These are phyloP conservation scores for Ophion ventricosus DNA, from an alignment of 2,888 invertebrate species.

Conservation along the genomic window DNA sequence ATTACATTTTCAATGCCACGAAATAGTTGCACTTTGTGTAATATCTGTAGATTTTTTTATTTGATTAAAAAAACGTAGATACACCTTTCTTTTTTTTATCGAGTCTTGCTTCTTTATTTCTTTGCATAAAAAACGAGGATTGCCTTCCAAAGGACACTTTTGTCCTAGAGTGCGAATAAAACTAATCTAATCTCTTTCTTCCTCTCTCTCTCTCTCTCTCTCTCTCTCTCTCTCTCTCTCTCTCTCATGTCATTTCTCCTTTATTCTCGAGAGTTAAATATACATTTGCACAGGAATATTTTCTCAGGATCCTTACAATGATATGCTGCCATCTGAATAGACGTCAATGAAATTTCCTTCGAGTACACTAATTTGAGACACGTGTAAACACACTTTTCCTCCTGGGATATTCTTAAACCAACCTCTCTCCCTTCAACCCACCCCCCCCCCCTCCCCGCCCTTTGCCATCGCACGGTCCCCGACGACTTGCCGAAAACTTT, in stretches of 20 bases:
- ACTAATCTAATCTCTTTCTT: no score
- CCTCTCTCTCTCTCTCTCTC: background rate
- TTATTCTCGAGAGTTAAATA: background rate
- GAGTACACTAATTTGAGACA: slow-evolving; percentile 26
- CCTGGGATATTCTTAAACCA: background rate
- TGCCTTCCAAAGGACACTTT: no score
- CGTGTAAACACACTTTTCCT: slow-evolving; percentile 8
- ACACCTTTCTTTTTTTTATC: no score
- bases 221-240: background rate
- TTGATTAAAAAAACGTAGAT: no score
- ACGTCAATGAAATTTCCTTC: slow-evolving; percentile 9
- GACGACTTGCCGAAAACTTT: slow-evolving; percentile 9
- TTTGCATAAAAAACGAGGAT: no score
- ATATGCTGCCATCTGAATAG: background rate
- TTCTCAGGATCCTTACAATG: background rate
- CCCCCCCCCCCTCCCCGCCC: background rate
- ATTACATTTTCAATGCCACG: no score
- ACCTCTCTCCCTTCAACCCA: no score
- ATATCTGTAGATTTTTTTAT: no score
- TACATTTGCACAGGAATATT: background rate
- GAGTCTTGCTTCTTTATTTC: no score
- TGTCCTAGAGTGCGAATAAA: no score
- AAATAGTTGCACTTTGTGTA: no score
- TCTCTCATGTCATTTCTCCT: background rate
- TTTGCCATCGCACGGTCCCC: no score